Base-by-base conservation (phyloP, 2,113 vertebrate genomes). In the Pachyramphus minor region DNA sequence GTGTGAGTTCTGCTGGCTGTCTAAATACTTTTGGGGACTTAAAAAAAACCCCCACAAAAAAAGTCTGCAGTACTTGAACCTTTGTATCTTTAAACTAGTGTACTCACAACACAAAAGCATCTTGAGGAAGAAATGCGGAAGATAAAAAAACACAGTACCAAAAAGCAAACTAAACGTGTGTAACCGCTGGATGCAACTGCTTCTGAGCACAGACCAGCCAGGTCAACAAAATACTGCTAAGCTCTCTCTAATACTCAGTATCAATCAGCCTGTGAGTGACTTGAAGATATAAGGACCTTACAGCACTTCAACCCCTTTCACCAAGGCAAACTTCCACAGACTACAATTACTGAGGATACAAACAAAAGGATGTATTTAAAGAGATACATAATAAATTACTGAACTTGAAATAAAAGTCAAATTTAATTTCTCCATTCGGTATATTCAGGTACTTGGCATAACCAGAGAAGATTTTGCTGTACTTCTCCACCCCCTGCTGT, bases 121-220 rank as follows among this genome's bases (percentile, higher is more conserved):
- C 47, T 72, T 50, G 59, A 74, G 23, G 6, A 62, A 81, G 16
- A 25, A n/a, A 52, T 55, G 31, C 21, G 39, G 20, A 66, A 24
- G 9, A 30, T 9, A 53, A 50, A 55, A 55, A 89, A 30, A 9
- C 11, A 50, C 8, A 44, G 27, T 10, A 41, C 35, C 19, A 53
- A 42, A 90, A 91, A 8, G 5, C 20, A 88, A 78, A 31, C 11
- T 2, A 33, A 42, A 37, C 0, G 0, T 1, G 1, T 14, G 5
- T 19, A 49, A 10, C 15, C 53, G 28, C 3, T 24, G 24, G n/a
- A 39, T 47, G n/a, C 41, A 25, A 37, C 0, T 50, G 20, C 7
- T 41, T 37, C 25, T 11, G 11, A 56, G 45, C 37, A 52, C 27
- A 18, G 35, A 19, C 3, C 39, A 39, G 63, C 22, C 47, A 33